Conservation (phyloP, 2,888 invertebrate genomes). For the Drosophila antonietae region DNA sequence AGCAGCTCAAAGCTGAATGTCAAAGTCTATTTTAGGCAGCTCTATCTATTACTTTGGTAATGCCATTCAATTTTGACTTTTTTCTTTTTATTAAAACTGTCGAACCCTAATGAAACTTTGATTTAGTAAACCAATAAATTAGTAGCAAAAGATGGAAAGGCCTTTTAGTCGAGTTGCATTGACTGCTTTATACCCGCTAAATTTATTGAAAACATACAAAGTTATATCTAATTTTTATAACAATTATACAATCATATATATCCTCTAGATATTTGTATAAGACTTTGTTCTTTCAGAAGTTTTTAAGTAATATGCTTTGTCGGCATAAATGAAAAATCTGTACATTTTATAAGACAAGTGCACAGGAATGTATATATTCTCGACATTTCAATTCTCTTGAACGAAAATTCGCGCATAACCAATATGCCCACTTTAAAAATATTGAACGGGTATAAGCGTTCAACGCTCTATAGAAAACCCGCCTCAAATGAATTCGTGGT, state of each 20-base stretch:
- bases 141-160: not conserved
- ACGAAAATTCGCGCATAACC: no score
- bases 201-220: no score
- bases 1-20: not conserved
- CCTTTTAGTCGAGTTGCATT: not conserved
- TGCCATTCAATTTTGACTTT: not conserved
- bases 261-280: no score
- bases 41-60: not conserved
- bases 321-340: no score
- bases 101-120: no score
- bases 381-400: no score
- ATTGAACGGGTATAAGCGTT: conserved; percentile 37
- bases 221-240: no score
- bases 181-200: not conserved
- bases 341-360: no score
- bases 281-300: no score
- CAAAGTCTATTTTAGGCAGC: not conserved
- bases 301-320: no score
- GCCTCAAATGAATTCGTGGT: conserved; percentile 57
- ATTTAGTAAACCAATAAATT: not conserved
- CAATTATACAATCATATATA: no score
- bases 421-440: conserved; percentile 49
- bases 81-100: not conserved
- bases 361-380: no score
- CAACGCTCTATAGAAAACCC: conserved; percentile 21